These are phyloP conservation scores for Schlechtendalia chinensis DNA, from an alignment of 1,140 invertebrate genomes.

Conservation along the genomic window DNA sequence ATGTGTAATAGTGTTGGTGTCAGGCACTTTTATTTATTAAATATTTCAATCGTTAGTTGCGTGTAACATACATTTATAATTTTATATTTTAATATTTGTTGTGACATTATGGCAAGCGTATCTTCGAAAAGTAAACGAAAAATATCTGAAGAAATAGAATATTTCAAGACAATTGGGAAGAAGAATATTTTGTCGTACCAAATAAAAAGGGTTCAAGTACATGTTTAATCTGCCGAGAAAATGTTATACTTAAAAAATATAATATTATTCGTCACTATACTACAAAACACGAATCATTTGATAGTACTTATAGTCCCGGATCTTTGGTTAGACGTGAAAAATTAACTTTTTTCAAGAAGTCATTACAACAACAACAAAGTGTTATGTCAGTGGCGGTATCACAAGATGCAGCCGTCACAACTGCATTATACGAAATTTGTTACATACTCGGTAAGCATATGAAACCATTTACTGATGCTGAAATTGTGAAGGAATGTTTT, in stretches of 20 bases:
- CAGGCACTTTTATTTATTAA: neutral
- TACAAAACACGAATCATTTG: neutral
- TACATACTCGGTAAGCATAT: conserved; percentile 39
- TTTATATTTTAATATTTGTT: neutral
- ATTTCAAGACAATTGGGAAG: conserved; percentile 7
- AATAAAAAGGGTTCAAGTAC: conserved; percentile 1
- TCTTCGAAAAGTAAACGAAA: conserved; percentile 16
- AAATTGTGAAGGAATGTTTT: conserved; percentile 40
- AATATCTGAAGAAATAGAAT: neutral
- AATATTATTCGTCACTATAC: conserved; percentile 1
- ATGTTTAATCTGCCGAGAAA: neutral
- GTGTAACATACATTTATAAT: neutral
- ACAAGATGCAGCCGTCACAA: conserved; percentile 19
- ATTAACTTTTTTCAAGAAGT: conserved; percentile 18
- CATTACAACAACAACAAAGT: conserved; percentile 11
- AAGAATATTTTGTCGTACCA: neutral
- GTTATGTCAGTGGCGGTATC: conserved; percentile 24
- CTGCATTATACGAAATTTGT: conserved; percentile 18
- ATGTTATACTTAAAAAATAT: neutral
- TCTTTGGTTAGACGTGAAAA: neutral
- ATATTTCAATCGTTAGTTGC: neutral
- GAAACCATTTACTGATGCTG: no score
- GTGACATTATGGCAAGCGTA: neutral
- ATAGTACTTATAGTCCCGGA: neutral
- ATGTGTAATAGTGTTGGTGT: neutral